Conservation (phyloP, 2,113 vertebrate genomes). For the Felis catus region F.catus_Fca126_mat1.0 CM031416.1:37380001-37380500, state of each 20-base stretch:
- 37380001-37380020: neutral
- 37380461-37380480: constrained; percentile 69
- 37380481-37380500: constrained; percentile 63
- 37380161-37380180: neutral
- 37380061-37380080: neutral
- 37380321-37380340: constrained; percentile 32
- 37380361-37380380: constrained; percentile 42
- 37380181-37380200: neutral
- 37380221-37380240: neutral
- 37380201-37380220: neutral
- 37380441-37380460: constrained; percentile 70
- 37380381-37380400: constrained; percentile 51
- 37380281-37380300: neutral
- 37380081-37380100: neutral
- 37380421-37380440: constrained; percentile 37
- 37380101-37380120: neutral
- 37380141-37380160: neutral
- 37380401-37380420: constrained; percentile 56
- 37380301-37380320: constrained; percentile 37
- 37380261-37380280: neutral
- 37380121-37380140: neutral
- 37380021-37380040: neutral
- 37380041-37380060: neutral
- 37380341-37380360: constrained; percentile 24
- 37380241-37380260: neutral